phyloP scores from a whole-genome alignment of 2,797 vertebrate genomes.

The Balearica regulorum region DNA sequence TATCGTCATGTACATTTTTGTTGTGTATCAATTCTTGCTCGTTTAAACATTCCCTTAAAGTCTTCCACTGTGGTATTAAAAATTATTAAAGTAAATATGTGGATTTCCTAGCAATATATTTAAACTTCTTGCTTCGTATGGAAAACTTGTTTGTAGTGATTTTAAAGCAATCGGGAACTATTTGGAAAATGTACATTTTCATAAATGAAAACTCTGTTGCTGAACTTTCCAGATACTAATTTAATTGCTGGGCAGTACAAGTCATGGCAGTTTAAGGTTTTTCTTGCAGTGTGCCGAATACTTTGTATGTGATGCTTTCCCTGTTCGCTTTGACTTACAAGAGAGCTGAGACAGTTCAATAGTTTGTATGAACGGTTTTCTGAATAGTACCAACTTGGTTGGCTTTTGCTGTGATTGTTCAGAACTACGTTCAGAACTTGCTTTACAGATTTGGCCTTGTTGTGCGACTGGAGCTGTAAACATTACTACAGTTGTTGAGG shows the following conservation, averaged over 20 bases:
- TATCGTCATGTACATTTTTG: not conserved
- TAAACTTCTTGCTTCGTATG: not conserved
- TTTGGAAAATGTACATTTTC: not conserved
- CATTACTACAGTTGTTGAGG: not conserved
- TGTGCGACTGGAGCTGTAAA: not conserved
- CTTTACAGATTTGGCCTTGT: not conserved
- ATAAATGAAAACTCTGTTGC: not conserved
- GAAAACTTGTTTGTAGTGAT: not conserved
- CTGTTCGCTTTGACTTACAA: not conserved
- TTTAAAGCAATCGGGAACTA: not conserved
- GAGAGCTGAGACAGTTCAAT: not conserved
- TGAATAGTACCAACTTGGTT: not conserved
- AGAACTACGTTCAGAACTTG: not conserved
- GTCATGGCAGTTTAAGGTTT: not conserved
- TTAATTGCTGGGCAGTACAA: not conserved
- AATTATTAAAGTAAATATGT: not conserved
- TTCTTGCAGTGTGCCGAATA: not conserved
- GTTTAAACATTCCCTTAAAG: not conserved
- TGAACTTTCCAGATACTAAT: not conserved
- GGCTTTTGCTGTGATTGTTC: not conserved
- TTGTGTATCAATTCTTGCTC: not conserved
- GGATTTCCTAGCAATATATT: not conserved
- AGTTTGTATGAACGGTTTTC: not conserved
- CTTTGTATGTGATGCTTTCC: not conserved
- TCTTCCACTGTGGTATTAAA: not conserved